Percentiles rank a stretch among this genome's conserved stretches.
Conservation (phyloP, 2,888 invertebrate species). For the Cephus rjabovi region DNA sequence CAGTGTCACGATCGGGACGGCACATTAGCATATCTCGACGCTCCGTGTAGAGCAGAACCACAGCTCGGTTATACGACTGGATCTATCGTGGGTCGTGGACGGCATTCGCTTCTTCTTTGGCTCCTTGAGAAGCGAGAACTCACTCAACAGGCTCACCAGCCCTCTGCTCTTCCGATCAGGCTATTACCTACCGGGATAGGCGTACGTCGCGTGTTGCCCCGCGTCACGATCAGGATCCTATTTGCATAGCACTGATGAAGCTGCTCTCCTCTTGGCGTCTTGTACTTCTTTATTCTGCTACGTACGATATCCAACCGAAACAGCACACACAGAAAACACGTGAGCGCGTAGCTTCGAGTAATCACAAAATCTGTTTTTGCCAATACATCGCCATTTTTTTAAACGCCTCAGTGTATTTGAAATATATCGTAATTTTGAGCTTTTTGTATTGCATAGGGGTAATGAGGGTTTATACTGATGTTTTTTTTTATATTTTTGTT, state of each 20-base stretch:
- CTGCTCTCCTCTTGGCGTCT: constrained; percentile 40
- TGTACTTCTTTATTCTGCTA: background rate
- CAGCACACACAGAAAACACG: background rate
- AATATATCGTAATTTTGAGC: background rate
- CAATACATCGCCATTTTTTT: background rate
- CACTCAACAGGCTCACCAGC: constrained; percentile 35
- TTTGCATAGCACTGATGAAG: constrained; percentile 65
- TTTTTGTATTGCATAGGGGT: background rate
- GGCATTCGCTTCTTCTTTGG: constrained; percentile 11
- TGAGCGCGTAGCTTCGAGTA: background rate
- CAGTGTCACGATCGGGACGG: constrained; percentile 64
- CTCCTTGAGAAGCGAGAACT: constrained; percentile 41
- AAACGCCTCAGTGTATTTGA: background rate
- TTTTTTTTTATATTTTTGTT: background rate
- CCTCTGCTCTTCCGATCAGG: constrained; percentile 8
- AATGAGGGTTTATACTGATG: background rate
- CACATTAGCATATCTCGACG: constrained; percentile 65
- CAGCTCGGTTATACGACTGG: constrained; percentile 36
- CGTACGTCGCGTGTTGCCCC: constrained; percentile 55
- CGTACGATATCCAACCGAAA: background rate
- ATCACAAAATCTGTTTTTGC: background rate
- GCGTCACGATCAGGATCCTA: constrained; percentile 65
- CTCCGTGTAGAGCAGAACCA: constrained; percentile 49
- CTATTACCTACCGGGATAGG: background rate
- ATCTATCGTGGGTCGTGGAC: constrained; percentile 47